Evolutionary conservation across 2,888 invertebrate species (phyloP).

Genomic region (Notodonta dromedarius): DNA sequence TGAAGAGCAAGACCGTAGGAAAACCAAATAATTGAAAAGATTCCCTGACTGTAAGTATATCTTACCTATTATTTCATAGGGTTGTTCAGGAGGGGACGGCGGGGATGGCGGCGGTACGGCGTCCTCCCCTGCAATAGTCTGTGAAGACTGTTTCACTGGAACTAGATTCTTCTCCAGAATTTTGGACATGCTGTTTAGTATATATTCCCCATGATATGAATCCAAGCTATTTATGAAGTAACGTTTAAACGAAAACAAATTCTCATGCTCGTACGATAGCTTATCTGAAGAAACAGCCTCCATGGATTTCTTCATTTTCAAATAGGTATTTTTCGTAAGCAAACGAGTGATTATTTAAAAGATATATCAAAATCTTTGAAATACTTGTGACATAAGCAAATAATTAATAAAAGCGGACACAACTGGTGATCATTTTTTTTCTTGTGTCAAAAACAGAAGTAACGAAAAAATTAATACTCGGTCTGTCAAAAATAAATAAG

Average conservation of each 20-base stretch:
- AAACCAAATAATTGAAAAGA: neutral
- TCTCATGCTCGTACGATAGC: constrained; percentile 44
- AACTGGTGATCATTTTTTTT: no score
- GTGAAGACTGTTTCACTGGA: constrained; percentile 47
- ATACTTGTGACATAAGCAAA: constrained; percentile 4
- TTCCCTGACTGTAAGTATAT: neutral
- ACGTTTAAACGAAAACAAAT: constrained; percentile 73
- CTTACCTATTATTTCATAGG: constrained; percentile 72
- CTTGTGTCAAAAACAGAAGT: no score
- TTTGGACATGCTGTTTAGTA: constrained; percentile 68
- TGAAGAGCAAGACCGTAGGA: no score
- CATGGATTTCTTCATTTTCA: constrained; percentile 33
- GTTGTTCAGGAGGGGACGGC: constrained; percentile 53
- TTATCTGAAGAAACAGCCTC: constrained; percentile 50
- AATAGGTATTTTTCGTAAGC: no score
- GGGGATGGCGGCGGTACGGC: constrained; percentile 40
- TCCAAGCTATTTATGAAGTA: constrained; percentile 86
- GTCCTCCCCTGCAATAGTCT: constrained; percentile 61
- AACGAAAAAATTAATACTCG: no score
- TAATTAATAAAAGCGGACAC: no score
- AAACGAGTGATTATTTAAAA: no score
- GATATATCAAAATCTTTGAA: no score
- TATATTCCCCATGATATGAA: constrained; percentile 81
- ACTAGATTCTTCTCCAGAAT: constrained; percentile 57
- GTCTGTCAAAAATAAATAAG: no score